Conservation (phyloP, 2,113 vertebrate genomes). For the Corydoras maculifer region DNA sequence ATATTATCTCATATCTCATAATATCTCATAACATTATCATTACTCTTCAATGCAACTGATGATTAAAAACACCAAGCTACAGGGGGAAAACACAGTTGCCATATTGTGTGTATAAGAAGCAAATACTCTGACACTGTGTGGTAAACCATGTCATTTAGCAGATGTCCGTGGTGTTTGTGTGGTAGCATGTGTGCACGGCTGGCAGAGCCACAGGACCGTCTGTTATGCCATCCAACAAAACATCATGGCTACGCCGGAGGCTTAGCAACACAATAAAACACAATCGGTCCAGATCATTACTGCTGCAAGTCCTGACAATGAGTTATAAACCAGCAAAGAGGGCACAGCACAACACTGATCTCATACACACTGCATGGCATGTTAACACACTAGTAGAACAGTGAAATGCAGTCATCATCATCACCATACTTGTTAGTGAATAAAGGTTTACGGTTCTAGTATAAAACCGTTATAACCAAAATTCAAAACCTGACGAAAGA, state of each 20-base stretch:
- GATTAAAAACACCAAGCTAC: too few species aligned
- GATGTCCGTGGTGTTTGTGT: not conserved
- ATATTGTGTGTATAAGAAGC: not conserved
- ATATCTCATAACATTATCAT: too few species aligned
- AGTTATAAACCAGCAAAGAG: constrained; percentile 20
- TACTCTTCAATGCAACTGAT: too few species aligned
- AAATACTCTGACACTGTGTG: not conserved
- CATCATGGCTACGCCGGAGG: constrained; percentile 29
- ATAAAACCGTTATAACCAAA: too few species aligned
- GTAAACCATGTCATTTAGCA: not conserved
- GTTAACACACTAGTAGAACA: too few species aligned
- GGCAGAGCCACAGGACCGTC: constrained; percentile 1
- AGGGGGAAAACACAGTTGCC: too few species aligned
- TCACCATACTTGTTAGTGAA: too few species aligned
- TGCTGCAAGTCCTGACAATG: constrained; percentile 23
- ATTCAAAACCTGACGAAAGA: too few species aligned
- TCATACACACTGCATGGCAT: too few species aligned
- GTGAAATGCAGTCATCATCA: too few species aligned
- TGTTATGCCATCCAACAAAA: constrained; percentile 29
- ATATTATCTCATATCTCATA: too few species aligned
- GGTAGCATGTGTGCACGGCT: not conserved
- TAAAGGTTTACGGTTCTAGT: too few species aligned
- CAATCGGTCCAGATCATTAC: constrained; percentile 22
- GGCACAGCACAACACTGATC: constrained; percentile 12
- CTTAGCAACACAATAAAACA: constrained; percentile 23